These are phyloP conservation scores for Neotoma lepida DNA, from an alignment of 2,113 vertebrate species.

Conservation along the genomic window DNA sequence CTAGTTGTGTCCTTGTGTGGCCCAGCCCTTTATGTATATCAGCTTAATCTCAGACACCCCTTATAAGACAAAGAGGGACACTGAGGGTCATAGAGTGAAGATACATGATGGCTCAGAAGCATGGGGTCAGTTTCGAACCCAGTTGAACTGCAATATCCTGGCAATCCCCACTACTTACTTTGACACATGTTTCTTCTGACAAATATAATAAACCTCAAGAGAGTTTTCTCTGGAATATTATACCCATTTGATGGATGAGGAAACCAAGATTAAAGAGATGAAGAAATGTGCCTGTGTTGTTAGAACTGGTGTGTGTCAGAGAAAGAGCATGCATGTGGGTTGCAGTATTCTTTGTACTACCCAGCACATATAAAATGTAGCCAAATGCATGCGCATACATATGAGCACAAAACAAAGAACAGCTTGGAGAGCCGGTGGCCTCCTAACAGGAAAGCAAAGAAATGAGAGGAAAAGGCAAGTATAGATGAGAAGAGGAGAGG, in stretches of 20 bases:
- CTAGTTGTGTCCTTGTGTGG: background rate
- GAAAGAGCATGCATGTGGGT: conserved; percentile 42
- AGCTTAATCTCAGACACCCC: background rate
- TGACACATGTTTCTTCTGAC: background rate
- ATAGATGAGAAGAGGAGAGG: conserved; percentile 53
- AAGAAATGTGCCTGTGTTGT: background rate
- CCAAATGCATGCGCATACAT: conserved; percentile 65
- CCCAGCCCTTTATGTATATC: background rate
- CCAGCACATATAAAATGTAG: conserved; percentile 5
- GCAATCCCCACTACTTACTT: background rate
- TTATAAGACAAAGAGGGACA: background rate
- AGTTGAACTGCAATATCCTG: background rate
- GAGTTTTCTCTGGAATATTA: background rate
- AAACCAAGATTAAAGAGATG: conserved; percentile 53
- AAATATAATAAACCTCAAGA: background rate
- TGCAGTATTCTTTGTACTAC: conserved; percentile 22
- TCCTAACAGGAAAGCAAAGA: conserved; percentile 59
- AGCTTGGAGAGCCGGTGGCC: conserved; percentile 54
- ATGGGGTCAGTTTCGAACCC: background rate
- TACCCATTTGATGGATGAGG: conserved; percentile 43
- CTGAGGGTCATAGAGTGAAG: background rate
- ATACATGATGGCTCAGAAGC: background rate
- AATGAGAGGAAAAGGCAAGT: conserved; percentile 47
- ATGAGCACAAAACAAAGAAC: conserved; percentile 71
- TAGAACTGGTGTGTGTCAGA: conserved; percentile 17